Evolutionary conservation across 1,140 invertebrate species (phyloP), one percentile per base, ranked within the genome.

Genomic region (Drosophila micromelanica): DNA sequence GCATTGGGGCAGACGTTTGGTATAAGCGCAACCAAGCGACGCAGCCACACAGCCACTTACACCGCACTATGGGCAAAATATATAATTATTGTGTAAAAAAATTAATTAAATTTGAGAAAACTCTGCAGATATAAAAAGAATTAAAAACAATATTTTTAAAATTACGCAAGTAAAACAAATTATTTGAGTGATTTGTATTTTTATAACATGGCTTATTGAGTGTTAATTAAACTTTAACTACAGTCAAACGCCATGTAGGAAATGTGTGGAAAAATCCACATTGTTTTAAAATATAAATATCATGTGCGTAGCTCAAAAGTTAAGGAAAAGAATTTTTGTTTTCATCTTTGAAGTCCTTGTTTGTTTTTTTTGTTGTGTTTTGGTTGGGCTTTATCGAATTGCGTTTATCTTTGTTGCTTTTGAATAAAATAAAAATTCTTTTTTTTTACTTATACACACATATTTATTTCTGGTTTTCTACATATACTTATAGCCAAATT

Each of bases 1-100:
- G 42, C 68, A 72, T 60, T 69, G 76, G 78, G 61, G 60, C 56
- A 76, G 67, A 59, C 73, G 68, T 57, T 74, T 62, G 72, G 52
- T 42, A 46, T 73, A 69, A 61, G 17, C 60, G 57, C 73, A 63
- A 38, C 60, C 73, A 72, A 49, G 52, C 69, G 48, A 51, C 49
- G 38, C 48, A 63, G 52, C 42, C 45, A 51, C 23, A 32, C 15
- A 62, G 56, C 46, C 60, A 43, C 23, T 42, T 60, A 64, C 52
- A 54, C 0, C 17, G n/a, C 42, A 43, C 60, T 38, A 45, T 72
- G 49, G 52, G 45, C 64, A 48, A 60, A 71, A 65, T 15, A 20
- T n/a, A 5, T 1, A 15, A 2, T 7, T 40, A 15, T 11, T 43
- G 13, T 15, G 4, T 7, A 9, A 27, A 15, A 12, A 45, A 23